Evolutionary conservation across 1,140 invertebrate species (phyloP).

Genomic region (Drosophila fuyamai): DNA sequence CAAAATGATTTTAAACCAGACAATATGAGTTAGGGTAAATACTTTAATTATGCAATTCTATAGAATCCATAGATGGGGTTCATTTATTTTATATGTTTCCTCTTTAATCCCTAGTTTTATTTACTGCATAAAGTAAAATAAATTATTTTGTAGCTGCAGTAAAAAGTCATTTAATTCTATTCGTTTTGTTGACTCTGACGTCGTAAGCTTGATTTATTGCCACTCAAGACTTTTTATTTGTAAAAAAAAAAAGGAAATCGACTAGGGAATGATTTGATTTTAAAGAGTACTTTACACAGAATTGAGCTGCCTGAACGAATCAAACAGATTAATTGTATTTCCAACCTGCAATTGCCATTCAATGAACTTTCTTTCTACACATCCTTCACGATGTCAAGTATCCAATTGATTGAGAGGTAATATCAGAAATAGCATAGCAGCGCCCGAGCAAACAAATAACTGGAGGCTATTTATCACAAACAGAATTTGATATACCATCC

Average conservation of each 20-base stretch:
- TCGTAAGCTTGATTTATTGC: not conserved
- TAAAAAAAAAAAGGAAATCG: not conserved
- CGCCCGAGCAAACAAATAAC: conserved; percentile 11
- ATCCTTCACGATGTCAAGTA: conserved; percentile 10
- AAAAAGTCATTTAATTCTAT: conserved; percentile 2
- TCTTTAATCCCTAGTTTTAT: not conserved
- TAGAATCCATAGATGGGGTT: no score
- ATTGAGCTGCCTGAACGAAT: not conserved
- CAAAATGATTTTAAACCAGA: not conserved
- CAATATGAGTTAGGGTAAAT: no score
- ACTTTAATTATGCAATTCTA: no score
- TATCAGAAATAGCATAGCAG: conserved; percentile 1
- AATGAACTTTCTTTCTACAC: conserved; percentile 10
- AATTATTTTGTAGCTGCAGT: not conserved
- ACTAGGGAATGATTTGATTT: no score
- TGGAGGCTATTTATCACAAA: conserved; percentile 55
- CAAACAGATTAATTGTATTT: not conserved
- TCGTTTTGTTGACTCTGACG: not conserved
- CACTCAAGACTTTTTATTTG: not conserved
- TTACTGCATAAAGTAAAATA: not conserved
- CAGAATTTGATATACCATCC: conserved; percentile 66
- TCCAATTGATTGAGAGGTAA: conserved; percentile 19
- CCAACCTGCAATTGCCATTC: not conserved
- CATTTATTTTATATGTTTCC: no score
- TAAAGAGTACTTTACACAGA: not conserved